phyloP scores from a whole-genome alignment of 2,888 invertebrate species.

The Eledona agricola region DNA sequence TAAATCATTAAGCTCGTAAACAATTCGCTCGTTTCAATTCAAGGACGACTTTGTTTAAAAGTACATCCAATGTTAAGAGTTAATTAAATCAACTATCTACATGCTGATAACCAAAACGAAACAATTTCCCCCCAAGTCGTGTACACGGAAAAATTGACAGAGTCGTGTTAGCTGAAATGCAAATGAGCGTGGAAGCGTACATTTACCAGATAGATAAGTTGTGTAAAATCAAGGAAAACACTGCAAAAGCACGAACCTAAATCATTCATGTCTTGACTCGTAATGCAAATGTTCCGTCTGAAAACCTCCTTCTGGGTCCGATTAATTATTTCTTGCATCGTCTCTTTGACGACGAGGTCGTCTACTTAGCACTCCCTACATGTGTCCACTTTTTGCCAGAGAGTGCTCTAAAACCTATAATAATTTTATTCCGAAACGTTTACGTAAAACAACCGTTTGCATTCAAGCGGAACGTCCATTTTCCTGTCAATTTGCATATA shows the following conservation, averaged over 20 bases:
- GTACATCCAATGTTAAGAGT: no score
- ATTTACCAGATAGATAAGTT: slow-evolving; percentile 26
- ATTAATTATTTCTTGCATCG: slow-evolving; percentile 44
- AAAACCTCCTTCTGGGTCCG: slow-evolving; percentile 20
- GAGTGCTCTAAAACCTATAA: no score
- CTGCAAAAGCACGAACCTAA: slow-evolving; percentile 25
- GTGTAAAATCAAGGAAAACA: slow-evolving; percentile 19
- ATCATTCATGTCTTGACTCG: not conserved
- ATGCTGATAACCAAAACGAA: no score
- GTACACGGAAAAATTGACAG: slow-evolving; percentile 12
- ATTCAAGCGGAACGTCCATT: no score
- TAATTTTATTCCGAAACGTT: no score
- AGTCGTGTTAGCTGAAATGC: slow-evolving; percentile 24
- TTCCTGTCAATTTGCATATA: no score
- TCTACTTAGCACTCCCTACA: slow-evolving; percentile 43
- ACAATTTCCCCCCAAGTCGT: no score
- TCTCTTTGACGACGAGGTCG: slow-evolving; percentile 45
- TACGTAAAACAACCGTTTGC: no score
- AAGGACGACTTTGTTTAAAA: no score
- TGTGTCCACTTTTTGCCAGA: slow-evolving; percentile 45
- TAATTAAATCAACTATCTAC: no score
- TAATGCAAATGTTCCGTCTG: slow-evolving; percentile 5
- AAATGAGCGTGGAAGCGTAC: slow-evolving; percentile 22
- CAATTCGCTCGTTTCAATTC: no score
- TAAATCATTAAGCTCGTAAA: no score